Conservation (phyloP, 2,797 vertebrate species). For the Helicolenus hilgendorfi region DNA sequence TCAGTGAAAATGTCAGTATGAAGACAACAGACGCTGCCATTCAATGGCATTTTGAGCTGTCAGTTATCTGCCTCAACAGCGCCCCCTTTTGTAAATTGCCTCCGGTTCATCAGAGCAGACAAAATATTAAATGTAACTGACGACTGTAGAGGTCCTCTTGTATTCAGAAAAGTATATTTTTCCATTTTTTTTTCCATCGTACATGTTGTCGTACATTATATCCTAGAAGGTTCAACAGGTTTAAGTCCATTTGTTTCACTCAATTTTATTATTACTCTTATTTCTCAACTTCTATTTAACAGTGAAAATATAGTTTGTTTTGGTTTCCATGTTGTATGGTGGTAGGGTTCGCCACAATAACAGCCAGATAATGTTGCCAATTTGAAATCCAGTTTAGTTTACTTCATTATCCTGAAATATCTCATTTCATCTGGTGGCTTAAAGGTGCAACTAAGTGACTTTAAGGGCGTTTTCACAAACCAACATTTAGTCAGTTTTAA, state of each 20-base stretch:
- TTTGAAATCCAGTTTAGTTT: neutral
- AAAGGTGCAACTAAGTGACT: neutral
- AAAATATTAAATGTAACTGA: neutral
- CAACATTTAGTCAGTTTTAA: too few relatives aligned
- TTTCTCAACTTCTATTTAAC: neutral
- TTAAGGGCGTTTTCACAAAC: too few relatives aligned
- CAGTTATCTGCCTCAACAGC: conserved; percentile 80
- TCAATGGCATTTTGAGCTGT: conserved; percentile 24
- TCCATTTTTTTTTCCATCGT: neutral
- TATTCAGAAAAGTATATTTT: neutral
- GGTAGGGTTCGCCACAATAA: neutral
- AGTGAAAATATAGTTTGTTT: neutral
- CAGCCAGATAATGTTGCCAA: neutral
- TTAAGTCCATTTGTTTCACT: neutral
- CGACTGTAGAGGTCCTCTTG: neutral
- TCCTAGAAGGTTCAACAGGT: neutral
- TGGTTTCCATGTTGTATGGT: neutral
- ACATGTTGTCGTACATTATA: neutral
- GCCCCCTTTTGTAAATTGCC: conserved; percentile 78
- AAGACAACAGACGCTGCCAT: conserved; percentile 36
- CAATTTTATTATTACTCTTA: neutral
- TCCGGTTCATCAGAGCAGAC: neutral
- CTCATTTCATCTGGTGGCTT: neutral
- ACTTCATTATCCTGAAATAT: neutral
- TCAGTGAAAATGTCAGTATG: conserved; percentile 44